Evolutionary conservation across 64 coral and sea anemone genomes (phyloP).

Genomic region (Orbicella faveolata): DNA sequence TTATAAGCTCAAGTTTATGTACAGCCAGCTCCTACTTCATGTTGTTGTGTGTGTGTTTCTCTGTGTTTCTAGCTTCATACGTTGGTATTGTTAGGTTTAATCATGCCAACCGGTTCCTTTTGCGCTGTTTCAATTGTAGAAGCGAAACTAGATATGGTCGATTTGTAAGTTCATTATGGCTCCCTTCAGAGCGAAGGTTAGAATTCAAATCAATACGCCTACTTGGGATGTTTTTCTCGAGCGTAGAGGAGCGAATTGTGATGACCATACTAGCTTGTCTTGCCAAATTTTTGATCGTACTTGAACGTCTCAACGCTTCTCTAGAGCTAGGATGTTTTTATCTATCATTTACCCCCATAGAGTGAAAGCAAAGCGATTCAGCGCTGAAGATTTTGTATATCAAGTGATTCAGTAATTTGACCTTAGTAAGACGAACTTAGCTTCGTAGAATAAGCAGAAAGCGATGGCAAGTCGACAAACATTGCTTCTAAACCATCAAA

Average conservation of each 20-base stretch:
- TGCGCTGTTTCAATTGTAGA: background rate
- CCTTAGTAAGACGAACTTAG: background rate
- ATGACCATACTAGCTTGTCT: background rate
- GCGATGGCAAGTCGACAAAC: background rate
- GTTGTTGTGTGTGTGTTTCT: background rate
- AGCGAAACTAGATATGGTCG: slow-evolving; percentile 12
- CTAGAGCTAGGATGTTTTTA: background rate
- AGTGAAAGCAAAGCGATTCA: background rate
- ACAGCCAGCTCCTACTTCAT: background rate
- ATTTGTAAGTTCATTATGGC: background rate
- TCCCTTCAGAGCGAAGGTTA: background rate
- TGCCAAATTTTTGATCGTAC: background rate
- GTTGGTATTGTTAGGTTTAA: background rate
- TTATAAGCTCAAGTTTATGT: background rate
- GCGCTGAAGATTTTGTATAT: background rate
- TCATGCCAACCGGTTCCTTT: background rate
- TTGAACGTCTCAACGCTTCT: background rate
- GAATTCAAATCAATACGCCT: slow-evolving; percentile 9
- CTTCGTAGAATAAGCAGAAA: background rate
- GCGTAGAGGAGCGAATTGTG: background rate
- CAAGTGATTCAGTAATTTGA: slow-evolving; percentile 28
- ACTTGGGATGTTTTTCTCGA: background rate
- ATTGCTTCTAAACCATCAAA: background rate
- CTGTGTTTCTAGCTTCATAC: background rate
- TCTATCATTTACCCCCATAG: background rate